phyloP scores from a whole-genome alignment of 2,888 invertebrate species.

The Aleiodes alternator region DNA sequence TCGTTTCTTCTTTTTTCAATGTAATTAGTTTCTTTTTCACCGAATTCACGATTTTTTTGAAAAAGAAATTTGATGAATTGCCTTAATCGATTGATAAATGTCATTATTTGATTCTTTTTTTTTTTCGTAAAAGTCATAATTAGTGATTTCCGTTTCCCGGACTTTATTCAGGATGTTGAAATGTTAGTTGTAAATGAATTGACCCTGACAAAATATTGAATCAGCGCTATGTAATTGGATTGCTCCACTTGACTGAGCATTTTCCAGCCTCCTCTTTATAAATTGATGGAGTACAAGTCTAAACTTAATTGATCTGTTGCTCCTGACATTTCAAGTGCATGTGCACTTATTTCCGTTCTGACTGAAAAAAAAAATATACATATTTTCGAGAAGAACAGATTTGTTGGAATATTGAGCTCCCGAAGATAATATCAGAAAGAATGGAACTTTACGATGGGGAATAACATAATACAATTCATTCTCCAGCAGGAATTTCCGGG shows the following conservation, averaged over 20 bases:
- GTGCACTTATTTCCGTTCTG: not conserved
- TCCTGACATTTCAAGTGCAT: conserved; percentile 1
- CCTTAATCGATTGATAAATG: not conserved
- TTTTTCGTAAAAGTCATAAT: conserved; percentile 4
- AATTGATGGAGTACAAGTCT: conserved; percentile 67
- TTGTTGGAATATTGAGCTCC: too few species aligned
- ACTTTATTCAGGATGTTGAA: conserved; percentile 33
- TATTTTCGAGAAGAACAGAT: too few species aligned
- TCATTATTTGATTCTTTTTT: not conserved
- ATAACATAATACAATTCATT: too few species aligned
- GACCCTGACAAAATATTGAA: conserved; percentile 65
- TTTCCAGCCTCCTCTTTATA: conserved; percentile 68
- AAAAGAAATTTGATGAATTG: too few species aligned
- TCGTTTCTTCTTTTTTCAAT: too few species aligned
- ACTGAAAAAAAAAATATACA: too few species aligned
- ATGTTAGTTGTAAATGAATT: conserved; percentile 51
- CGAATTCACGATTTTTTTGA: too few species aligned
- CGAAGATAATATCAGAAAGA: too few species aligned
- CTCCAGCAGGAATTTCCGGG: too few species aligned
- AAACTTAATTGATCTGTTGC: conserved; percentile 62
- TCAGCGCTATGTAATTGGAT: conserved; percentile 71
- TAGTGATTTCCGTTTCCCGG: conserved; percentile 33
- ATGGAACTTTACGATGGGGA: too few species aligned
- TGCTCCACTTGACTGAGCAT: conserved; percentile 72
- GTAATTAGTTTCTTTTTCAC: too few species aligned